Evolutionary conservation across 2,888 invertebrate genomes (phyloP), one percentile per base, ranked within the genome.

Genomic region (Andrena bicolor): DNA sequence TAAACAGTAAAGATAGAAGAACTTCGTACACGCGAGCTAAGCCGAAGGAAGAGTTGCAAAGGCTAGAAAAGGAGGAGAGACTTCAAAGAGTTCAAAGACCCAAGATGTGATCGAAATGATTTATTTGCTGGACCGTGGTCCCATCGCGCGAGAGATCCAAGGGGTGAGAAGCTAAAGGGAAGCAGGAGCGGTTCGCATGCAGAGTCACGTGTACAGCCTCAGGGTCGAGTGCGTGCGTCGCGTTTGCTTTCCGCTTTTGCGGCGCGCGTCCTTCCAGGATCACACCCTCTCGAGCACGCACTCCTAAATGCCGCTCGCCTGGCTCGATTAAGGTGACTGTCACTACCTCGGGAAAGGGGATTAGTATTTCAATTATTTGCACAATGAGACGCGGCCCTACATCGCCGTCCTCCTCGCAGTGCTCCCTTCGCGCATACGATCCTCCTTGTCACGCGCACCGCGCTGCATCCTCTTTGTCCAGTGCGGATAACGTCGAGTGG

Each of bases 321-420:
- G 58, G 48, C 80, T 70, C 79, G 85, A 89, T 87, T 83, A 80
- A 80, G 69, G 71, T 64, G 76, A 69, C 76, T 80, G 84, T 78
- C 84, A 79, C 65, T 77, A 65, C 76, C 73, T 76, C 66, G 79
- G 76, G 65, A 86, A 86, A 85, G 82, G 84, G 91, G 94, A 94
- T 94, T 94, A 93, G 91, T 90, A 90, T 94, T 93, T 93, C 93
- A 93, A 93, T 93, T 93, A 93, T 94, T 94, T 93, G 90, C 88
- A 91, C 92, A 92, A 92, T 91, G 87, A 89, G 88, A 76, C 79
- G 69, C 63, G 80, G 68, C 72, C 69, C 23, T 35, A 76, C 23
- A 20, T 74, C 58, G 7, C 48, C 23, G 41, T 65, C 53, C 48
- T 30, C 8, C 1, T 32, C 10, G 10, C 8, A 5, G 10, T 8